Percentiles rank a stretch among this genome's conserved stretches.
These are phyloP conservation scores for Noctilio leporinus DNA, from an alignment of 2,113 vertebrate species.

Conservation along the genomic window DNA sequence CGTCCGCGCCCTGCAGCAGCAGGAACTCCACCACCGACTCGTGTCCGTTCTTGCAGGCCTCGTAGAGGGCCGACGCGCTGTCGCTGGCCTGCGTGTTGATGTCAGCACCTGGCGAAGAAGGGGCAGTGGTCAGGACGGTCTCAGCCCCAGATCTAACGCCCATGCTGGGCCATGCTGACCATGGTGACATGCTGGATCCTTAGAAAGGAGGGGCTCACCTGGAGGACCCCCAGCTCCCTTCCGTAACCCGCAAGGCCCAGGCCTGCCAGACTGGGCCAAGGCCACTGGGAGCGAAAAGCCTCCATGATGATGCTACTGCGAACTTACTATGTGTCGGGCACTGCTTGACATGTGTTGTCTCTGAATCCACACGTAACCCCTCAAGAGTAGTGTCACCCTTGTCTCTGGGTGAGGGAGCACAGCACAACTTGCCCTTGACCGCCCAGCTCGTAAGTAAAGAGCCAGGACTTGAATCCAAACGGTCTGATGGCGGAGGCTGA, in stretches of 20 bases:
- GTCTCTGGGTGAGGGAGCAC: neutral
- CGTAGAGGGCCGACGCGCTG: constrained; percentile 88
- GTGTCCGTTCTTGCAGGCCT: constrained; percentile 92
- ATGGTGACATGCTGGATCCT: accelerated
- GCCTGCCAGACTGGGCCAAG: neutral
- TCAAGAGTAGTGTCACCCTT: accelerated
- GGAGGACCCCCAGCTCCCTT: neutral
- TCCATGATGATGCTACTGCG: accelerated
- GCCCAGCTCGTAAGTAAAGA: neutral
- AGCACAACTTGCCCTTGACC: neutral
- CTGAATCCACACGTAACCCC: neutral
- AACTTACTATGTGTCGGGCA: accelerated
- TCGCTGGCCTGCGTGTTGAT: constrained; percentile 91
- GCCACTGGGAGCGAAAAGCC: neutral
- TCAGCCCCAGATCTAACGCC: accelerated
- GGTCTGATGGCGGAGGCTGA: neutral
- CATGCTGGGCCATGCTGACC: too few species aligned
- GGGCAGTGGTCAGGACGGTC: neutral
- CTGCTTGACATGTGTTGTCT: accelerated
- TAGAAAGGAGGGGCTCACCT: accelerated
- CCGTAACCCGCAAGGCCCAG: accelerated
- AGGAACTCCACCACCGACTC: constrained; percentile 84
- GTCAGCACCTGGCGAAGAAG: constrained; percentile 83
- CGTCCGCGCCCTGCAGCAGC: constrained; percentile 87
- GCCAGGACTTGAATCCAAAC: neutral